Conservation (phyloP, 2,797 vertebrate genomes). For the Microhierax caerulescens region DNA sequence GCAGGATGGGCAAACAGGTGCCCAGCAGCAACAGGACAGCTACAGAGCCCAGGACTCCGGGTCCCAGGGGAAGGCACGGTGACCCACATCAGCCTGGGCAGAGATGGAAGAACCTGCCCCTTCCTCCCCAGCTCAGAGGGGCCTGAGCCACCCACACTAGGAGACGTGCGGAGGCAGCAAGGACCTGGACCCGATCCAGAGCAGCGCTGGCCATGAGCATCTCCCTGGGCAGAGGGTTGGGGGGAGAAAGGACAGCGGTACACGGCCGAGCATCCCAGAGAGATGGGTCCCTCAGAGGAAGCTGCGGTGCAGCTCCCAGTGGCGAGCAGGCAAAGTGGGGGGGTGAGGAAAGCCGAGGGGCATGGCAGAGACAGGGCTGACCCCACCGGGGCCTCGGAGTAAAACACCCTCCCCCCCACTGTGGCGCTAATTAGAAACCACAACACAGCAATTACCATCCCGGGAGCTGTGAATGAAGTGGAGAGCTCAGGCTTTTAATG, state of each 20-base stretch:
- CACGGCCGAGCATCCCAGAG: not conserved
- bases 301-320: not conserved
- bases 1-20: not conserved
- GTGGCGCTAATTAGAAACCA: constrained; percentile 80
- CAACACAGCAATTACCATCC: constrained; percentile 80
- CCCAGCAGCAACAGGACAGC: not conserved
- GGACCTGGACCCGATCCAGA: not conserved
- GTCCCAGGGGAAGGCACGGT: not conserved
- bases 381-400: not conserved
- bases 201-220: accelerated
- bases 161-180: accelerated
- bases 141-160: accelerated
- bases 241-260: not conserved
- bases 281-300: not conserved
- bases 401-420: constrained; percentile 39
- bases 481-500: constrained; percentile 69
- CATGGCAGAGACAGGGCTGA: not conserved
- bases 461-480: constrained; percentile 76
- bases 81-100: not conserved
- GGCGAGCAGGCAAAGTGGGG: not conserved
- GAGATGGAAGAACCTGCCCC: not conserved
- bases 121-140: not conserved
- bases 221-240: accelerated
- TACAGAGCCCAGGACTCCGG: accelerated
- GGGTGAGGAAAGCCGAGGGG: not conserved